A percentile compares a stretch with the other conserved stretches of the same genome.
These are phyloP conservation scores for Raja brachyura DNA, from an alignment of 2,113 vertebrate genomes.

Conservation along the genomic window DNA sequence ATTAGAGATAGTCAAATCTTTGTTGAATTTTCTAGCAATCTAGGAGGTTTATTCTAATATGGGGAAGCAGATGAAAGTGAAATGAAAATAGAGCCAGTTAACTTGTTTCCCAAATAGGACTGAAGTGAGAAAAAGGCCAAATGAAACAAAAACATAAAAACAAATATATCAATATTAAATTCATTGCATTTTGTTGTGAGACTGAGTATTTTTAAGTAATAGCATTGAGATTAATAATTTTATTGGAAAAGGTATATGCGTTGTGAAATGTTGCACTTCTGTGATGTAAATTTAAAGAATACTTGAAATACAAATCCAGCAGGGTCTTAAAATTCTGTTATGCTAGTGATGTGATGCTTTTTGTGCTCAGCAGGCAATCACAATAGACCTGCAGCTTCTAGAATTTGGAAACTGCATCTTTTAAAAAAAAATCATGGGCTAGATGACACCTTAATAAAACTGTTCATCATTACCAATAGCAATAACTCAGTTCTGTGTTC, in stretches of 20 bases:
- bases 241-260: neutral
- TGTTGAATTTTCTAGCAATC: neutral
- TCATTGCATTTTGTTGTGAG: too few relatives aligned
- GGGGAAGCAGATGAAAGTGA: too few relatives aligned
- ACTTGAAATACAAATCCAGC: neutral
- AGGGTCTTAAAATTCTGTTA: neutral
- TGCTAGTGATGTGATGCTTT: neutral
- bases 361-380: neutral
- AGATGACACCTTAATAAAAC: too few relatives aligned
- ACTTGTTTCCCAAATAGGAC: too few relatives aligned
- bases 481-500: neutral
- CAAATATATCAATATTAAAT: neutral
- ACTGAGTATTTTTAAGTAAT: too few relatives aligned
- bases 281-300: neutral
- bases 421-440: neutral
- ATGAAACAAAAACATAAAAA: neutral
- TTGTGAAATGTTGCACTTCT: neutral
- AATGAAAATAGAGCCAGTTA: too few relatives aligned
- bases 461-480: too few relatives aligned
- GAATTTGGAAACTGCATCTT: neutral
- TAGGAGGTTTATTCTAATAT: too few relatives aligned
- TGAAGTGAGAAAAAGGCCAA: neutral
- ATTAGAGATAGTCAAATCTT: neutral
- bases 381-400: neutral
- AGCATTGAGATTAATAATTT: too few relatives aligned